Base-by-base conservation (phyloP, 2,113 vertebrate genomes). In the Macrotus californicus region DNA sequence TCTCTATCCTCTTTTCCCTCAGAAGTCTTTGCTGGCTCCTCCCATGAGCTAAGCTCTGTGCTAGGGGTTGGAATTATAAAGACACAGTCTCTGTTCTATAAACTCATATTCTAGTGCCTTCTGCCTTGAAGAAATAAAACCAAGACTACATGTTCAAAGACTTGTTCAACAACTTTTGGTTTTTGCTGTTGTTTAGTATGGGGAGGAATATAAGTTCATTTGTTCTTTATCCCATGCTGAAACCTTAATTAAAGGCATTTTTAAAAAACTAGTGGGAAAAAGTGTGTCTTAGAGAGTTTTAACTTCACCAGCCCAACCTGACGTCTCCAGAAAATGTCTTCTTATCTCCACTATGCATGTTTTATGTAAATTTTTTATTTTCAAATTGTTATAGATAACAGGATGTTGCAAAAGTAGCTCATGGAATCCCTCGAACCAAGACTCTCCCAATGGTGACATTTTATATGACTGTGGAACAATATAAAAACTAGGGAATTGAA, bases 331-430 rank as follows among this genome's bases (percentile, higher is more conserved):
- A 48, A 91, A 12, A 72, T 1, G 3, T 61, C 67, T 39, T 39
- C 43, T 64, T 48, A 66, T 72, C 36, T 34, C 15, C 22, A 12
- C 59, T 75, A 67, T 70, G 22, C 52, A 34, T 26, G 5, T 75
- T 77, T 66, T n/a, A n/a, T n/a, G 34, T 70, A 85, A 94, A 91
- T 39, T 73, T 93, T 76, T 89, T 54, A 80, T 89, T 95, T 89
- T 80, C 36, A 93, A 93, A 89, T 85, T n/a, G 21, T 31, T 69
- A 56, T 22, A 92, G 75, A 46, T 69, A 34, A 82, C 19, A 61
- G 36, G 48, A 92, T 80, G 24, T 79, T 95, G 29, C 26, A 81
- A 87, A 95, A 89, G 36, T 67, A 75, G 39, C 66, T 29, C 31
- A 72, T 48, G 48, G 69, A 50, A 31, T 67, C 36, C 16, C 67